Conservation (phyloP, 2,797 vertebrate genomes). For the Myioborus miniatus region DNA sequence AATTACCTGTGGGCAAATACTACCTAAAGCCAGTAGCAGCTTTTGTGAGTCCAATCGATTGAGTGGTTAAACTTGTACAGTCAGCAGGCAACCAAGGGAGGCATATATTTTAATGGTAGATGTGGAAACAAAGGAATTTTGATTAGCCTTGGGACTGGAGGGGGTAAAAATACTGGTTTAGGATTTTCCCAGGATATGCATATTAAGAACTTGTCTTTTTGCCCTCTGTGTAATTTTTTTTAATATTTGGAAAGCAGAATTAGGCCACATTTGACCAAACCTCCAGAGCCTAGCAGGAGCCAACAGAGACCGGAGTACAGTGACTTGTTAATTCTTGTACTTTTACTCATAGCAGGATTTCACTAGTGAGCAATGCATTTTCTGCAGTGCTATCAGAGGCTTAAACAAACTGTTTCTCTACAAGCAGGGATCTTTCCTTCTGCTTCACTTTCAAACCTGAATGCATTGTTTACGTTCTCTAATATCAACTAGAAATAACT, state of each 20-base stretch:
- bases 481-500: conserved; percentile 39
- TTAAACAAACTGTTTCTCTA: background rate
- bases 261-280: conserved; percentile 62
- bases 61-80: conserved; percentile 45
- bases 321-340: conserved; percentile 50
- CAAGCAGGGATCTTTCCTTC: conserved; percentile 13
- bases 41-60: background rate
- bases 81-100: conserved; percentile 46
- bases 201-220: conserved; percentile 59
- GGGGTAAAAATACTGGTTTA: conserved; percentile 61
- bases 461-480: conserved; percentile 35
- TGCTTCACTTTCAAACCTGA: background rate
- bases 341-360: conserved; percentile 24
- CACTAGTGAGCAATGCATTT: background rate
- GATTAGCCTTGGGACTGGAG: conserved; percentile 47
- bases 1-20: background rate
- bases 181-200: conserved; percentile 54
- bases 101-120: conserved; percentile 47
- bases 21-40: background rate
- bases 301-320: conserved; percentile 6
- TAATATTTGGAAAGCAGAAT: conserved; percentile 65
- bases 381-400: background rate
- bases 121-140: conserved; percentile 64
- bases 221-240: conserved; percentile 54
- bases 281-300: conserved; percentile 34